Base-by-base conservation (phyloP, 2,888 invertebrate species). In the Chirona hameri region DNA sequence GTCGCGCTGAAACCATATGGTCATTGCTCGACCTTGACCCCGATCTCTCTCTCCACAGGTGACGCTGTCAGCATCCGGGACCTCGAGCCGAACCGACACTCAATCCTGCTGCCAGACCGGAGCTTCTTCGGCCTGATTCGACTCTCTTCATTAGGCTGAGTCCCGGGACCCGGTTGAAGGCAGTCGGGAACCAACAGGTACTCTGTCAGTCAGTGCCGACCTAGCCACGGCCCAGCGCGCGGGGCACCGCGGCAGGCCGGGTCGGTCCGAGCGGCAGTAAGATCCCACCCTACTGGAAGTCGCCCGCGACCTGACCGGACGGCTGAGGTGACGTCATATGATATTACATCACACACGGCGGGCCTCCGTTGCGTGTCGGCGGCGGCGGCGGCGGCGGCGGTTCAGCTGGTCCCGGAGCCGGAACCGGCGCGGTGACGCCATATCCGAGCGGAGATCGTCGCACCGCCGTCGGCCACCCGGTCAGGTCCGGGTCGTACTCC, bases 61-160 rank as follows among this genome's bases (percentile, higher is more conserved):
- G 95, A 95, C 86, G 90, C 89, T 31, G 88, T 95, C 24, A 91
- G 92, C 12, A 88, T 95, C 21, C 90, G 91, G 82, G 95, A 95
- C 86, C 91, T 94, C 1, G 91, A 91, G n/a, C 91, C 92, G n/a
- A 90, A 91, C 81, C 88, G 93, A 81, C 92, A 92, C 87, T 92
- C 93, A 0, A 88, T 93, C 80, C 93, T 93, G 89, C 91, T 93
- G 86, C 90, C 91, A 0, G 93, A 93, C 85, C 94, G 94, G 87
- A 94, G 94, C 86, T 95, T 94, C 89, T 94, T 95, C 86, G 95
- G 95, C 60, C 90, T 94, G 27, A 90, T 94, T 82, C 94, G 93
- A 88, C 88, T 93, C n/a, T 92, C 85, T 31, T 83, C 60, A 52
- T 52, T 1, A 52, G 69, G 29, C 14, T 69, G 69, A 69, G 29